A percentile compares a stretch with the other conserved stretches of the same genome.
These are phyloP conservation scores for Dipodomys stephensi DNA, from an alignment of 2,113 vertebrate genomes.

Conservation along the genomic window DNA sequence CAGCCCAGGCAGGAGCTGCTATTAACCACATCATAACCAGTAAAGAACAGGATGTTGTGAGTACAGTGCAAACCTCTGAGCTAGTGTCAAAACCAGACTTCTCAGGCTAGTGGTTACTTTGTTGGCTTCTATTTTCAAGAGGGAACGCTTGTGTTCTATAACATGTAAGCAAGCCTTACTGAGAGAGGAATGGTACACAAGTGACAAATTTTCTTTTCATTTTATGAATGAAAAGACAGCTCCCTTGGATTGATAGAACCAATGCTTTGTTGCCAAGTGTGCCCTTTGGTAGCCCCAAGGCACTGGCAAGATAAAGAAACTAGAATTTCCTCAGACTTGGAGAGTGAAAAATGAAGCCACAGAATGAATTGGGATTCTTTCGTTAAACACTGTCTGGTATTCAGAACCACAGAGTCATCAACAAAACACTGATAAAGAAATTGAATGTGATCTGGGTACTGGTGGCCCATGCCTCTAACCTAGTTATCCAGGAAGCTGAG, in stretches of 20 bases:
- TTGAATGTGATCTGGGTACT: no score
- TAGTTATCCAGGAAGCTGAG: no score
- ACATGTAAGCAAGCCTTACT: constrained; percentile 52
- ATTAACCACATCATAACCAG: constrained; percentile 73
- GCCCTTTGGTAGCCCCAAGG: neutral
- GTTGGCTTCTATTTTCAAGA: constrained; percentile 67
- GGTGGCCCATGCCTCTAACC: no score
- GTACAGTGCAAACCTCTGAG: constrained; percentile 77
- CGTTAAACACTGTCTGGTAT: neutral
- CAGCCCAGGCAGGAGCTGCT: constrained; percentile 47
- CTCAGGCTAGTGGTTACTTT: constrained; percentile 68
- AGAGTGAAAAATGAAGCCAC: neutral
- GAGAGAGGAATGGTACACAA: neutral
- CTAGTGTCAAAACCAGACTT: constrained; percentile 79
- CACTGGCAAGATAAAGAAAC: neutral
- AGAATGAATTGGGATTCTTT: neutral
- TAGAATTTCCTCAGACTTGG: neutral
- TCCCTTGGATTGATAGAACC: neutral
- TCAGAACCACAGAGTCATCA: neutral
- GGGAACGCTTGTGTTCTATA: constrained; percentile 59
- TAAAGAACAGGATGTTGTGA: constrained; percentile 85
- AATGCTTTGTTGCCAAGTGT: neutral
- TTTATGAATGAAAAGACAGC: neutral
- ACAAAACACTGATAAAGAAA: neutral
- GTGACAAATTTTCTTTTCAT: constrained; percentile 30